Evolutionary conservation across 2,888 invertebrate species (phyloP), one percentile per base, ranked within the genome.

Genomic region (Drosophila borealis): DNA sequence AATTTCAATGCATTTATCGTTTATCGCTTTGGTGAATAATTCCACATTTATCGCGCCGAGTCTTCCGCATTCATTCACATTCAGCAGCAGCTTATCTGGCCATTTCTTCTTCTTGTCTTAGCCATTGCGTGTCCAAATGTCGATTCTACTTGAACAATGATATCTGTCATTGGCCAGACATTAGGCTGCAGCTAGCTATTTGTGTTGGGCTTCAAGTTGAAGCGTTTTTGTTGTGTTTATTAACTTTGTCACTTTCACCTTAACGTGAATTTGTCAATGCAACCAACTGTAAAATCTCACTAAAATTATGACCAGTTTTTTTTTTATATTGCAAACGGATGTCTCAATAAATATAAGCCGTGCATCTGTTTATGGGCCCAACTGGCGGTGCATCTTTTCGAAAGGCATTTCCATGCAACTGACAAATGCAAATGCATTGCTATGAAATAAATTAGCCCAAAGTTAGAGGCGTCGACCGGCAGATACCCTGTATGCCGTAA

Each of bases 51-150:
- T 48, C 46, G 42, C 25, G 57, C 10, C 29, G 29, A 1, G 46
- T 67, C 78, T 81, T 81, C 81, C 81, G 81, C 83, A 88, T 83
- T 88, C 79, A 76, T 54, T 70, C 70, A 45, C 39, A 37, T 34
- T 19, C 36, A 36, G 53, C 29, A 33, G 29, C 34, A 41, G 45
- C 42, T 65, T 65, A 83, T 80, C 78, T 41, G 17, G 34, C 3
- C 29, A 45, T 45, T 55, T 34, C 19, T 37, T 55, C 25, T 55
- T 54, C 19, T 33, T 41, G 25, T 48, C 39, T 73, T 55, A 41
- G 60, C 36, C 44, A 51, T 37, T 54, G 64, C 77, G 64, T 75
- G 80, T 67, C 62, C 49, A 79, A 79, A 62, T 67, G 57, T 6
- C 42, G 44, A 45, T 70, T 70, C 57, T 69, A 55, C 19, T 4